phyloP scores from a whole-genome alignment of 2,797 vertebrate species.

The Pangasius djambal region DNA sequence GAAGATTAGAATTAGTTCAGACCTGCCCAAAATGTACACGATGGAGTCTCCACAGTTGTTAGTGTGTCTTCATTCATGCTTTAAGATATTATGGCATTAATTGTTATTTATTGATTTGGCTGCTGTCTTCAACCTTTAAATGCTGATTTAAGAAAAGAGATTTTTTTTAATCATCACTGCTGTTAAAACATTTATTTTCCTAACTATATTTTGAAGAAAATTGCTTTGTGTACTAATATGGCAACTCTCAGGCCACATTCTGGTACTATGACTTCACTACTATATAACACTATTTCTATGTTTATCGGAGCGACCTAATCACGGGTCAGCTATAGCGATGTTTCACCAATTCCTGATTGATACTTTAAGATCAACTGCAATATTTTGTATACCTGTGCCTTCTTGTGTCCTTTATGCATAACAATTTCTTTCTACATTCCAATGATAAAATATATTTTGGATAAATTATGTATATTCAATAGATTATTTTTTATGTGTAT shows the following conservation, averaged over 20 bases:
- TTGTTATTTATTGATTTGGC: conserved; percentile 17
- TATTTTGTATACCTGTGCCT: conserved; percentile 51
- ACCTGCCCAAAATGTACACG: neutral
- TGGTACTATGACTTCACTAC: conserved; percentile 9
- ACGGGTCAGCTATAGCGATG: neutral
- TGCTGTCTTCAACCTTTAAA: neutral
- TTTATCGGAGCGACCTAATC: neutral
- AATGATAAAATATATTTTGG: conserved; percentile 46
- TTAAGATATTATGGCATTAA: neutral
- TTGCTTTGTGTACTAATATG: neutral
- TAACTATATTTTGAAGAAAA: neutral
- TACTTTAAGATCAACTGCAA: conserved; percentile 29
- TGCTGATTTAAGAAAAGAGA: neutral
- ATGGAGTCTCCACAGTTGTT: no score
- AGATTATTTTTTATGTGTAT: neutral
- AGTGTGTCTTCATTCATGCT: neutral
- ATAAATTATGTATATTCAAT: conserved; percentile 32
- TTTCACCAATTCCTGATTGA: neutral
- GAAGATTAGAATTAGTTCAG: neutral
- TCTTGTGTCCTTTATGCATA: conserved; percentile 24
- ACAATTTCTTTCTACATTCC: conserved; percentile 32
- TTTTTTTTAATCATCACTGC: neutral
- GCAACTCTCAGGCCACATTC: neutral
- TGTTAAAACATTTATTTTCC: conserved; percentile 29
- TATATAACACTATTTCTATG: neutral